A percentile compares a stretch with the other conserved stretches of the same genome.
These are phyloP conservation scores for Paramuricea clavata DNA, from an alignment of 92 coral and sea anemone species.

Conservation along the genomic window DNA sequence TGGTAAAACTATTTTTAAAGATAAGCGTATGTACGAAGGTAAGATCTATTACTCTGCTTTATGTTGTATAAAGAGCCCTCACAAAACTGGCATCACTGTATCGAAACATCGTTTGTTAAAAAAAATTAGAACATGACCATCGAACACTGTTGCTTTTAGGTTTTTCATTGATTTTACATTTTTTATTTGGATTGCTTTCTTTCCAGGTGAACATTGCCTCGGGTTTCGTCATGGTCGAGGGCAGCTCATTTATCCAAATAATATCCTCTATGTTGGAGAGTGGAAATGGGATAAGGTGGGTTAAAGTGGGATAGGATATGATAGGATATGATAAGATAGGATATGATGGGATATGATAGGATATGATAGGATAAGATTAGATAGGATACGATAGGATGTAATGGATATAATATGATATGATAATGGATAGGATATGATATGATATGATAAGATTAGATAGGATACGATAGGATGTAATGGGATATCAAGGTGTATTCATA, in stretches of 20 bases:
- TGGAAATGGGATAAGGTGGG: slow-evolving; percentile 95
- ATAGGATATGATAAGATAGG: background rate
- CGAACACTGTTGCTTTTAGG: too few relatives aligned
- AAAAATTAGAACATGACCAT: too few relatives aligned
- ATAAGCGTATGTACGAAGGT: slow-evolving; percentile 87
- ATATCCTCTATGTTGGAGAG: slow-evolving; percentile 85
- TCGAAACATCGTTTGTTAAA: too few relatives aligned
- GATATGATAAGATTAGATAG: background rate
- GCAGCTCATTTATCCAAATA: slow-evolving; percentile 73
- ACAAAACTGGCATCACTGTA: too few relatives aligned
- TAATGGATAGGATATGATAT: too few relatives aligned
- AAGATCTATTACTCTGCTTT: background rate
- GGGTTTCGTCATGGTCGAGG: slow-evolving; percentile 87
- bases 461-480: too few relatives aligned
- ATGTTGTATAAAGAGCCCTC: background rate
- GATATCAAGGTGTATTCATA: background rate
- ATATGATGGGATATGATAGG: background rate
- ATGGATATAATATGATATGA: background rate
- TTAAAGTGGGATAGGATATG: background rate
- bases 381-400: background rate
- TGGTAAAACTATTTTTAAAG: slow-evolving; percentile 79
- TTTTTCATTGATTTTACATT: too few relatives aligned
- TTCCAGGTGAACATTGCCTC: slow-evolving; percentile 76
- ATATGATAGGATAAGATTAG: background rate
- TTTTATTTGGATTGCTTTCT: too few relatives aligned